phyloP scores from a whole-genome alignment of 2,888 invertebrate genomes.

The Neoitamus cyanurus region DNA sequence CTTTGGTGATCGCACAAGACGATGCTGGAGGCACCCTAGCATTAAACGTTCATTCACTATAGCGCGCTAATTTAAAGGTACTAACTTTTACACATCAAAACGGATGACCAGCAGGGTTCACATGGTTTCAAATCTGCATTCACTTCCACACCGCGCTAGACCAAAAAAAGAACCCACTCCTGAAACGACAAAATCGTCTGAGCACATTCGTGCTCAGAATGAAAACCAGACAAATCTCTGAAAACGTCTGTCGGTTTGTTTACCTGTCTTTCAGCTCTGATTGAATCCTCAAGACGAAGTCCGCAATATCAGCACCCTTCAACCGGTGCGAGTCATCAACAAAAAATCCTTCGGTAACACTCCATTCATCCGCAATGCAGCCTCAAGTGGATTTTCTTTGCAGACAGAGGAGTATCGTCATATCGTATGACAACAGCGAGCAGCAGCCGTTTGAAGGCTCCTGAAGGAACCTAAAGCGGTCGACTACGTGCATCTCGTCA shows the following conservation, averaged over 20 bases:
- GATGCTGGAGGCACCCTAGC: too few relatives aligned
- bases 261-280: slow-evolving; percentile 18
- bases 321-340: not conserved
- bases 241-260: not conserved
- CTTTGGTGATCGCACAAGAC: too few relatives aligned
- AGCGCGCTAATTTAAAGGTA: too few relatives aligned
- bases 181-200: not conserved
- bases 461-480: not conserved
- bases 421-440: not conserved
- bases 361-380: not conserved
- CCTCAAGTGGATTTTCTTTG: not conserved
- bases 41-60: too few relatives aligned
- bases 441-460: not conserved
- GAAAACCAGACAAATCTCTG: not conserved
- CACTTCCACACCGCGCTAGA: not conserved
- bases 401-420: not conserved
- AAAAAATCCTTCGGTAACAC: not conserved
- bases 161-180: not conserved
- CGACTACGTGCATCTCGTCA: not conserved
- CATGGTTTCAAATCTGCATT: not conserved
- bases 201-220: not conserved
- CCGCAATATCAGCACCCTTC: too few relatives aligned
- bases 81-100: too few relatives aligned
- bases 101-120: too few relatives aligned
- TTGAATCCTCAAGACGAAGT: slow-evolving; percentile 10